Percentiles rank a stretch among this genome's conserved stretches.
Conservation (phyloP, 2,888 invertebrate genomes). For the Fragum fragum region DNA sequence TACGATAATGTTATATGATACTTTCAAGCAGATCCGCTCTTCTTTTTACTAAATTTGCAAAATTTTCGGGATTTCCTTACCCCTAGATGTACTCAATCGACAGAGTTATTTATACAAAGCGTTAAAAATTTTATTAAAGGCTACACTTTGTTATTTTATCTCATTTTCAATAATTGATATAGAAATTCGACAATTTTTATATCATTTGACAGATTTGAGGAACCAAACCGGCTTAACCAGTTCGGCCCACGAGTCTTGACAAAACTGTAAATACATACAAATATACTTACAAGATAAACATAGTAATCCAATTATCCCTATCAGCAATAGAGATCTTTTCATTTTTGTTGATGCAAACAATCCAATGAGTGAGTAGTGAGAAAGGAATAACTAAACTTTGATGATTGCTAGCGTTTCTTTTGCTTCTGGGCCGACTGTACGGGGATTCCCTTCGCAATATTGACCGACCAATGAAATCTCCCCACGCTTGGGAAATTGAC, state of each 20-base stretch:
- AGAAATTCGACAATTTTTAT: too few relatives aligned
- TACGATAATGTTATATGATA: too few relatives aligned
- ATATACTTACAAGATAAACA: constrained; percentile 79
- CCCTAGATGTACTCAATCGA: too few relatives aligned
- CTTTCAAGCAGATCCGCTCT: too few relatives aligned
- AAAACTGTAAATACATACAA: not conserved
- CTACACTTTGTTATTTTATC: too few relatives aligned
- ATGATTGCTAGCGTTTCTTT: constrained; percentile 24
- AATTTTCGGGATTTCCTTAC: too few relatives aligned
- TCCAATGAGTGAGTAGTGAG: constrained; percentile 15
- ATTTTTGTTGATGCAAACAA: constrained; percentile 44
- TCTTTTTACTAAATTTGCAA: too few relatives aligned
- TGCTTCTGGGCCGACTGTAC: not conserved
- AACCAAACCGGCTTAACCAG: constrained; percentile 35
- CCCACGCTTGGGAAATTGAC: constrained; percentile 75
- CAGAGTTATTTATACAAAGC: too few relatives aligned
- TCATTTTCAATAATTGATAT: too few relatives aligned
- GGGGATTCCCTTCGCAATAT: constrained; percentile 76
- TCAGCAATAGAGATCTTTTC: constrained; percentile 69
- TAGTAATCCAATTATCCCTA: constrained; percentile 79
- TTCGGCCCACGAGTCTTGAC: constrained; percentile 7
- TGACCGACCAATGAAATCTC: constrained; percentile 74
- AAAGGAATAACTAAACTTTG: constrained; percentile 31
- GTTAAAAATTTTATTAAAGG: too few relatives aligned
- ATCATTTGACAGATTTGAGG: too few relatives aligned